These are phyloP conservation scores for Cariama cristata DNA, from an alignment of 2,113 vertebrate species.

Conservation along the genomic window DNA sequence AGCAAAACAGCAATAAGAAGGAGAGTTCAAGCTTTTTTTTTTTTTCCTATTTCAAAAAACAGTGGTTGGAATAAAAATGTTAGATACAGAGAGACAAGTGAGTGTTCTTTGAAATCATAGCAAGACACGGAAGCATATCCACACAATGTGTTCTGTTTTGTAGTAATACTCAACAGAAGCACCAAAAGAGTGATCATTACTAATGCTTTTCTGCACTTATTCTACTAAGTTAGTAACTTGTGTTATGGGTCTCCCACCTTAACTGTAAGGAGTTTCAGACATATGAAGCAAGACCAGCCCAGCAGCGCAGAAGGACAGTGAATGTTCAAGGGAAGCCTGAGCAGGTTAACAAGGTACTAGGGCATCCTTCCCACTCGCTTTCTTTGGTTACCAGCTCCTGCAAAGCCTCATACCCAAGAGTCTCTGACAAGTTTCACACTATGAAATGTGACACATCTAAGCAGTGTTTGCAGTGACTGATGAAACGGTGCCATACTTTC, in stretches of 20 bases:
- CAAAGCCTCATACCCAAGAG: accelerated
- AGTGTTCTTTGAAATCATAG: neutral
- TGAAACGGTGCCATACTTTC: neutral
- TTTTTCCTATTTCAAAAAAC: neutral
- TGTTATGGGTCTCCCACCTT: neutral
- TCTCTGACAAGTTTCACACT: neutral
- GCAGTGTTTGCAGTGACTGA: neutral
- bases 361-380: neutral
- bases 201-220: neutral
- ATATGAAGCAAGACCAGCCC: neutral
- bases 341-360: neutral
- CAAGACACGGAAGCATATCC: neutral
- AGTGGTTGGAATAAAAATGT: neutral
- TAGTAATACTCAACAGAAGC: neutral
- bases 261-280: neutral
- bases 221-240: neutral
- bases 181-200: neutral
- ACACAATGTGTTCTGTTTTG: neutral
- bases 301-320: neutral
- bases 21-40: neutral
- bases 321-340: neutral
- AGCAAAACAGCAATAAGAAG: neutral
- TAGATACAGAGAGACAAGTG: neutral
- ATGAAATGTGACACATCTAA: neutral
- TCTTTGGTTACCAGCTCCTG: neutral